phyloP scores from a whole-genome alignment of 1,140 invertebrate species.

The Neuroterus valhalla region DNA sequence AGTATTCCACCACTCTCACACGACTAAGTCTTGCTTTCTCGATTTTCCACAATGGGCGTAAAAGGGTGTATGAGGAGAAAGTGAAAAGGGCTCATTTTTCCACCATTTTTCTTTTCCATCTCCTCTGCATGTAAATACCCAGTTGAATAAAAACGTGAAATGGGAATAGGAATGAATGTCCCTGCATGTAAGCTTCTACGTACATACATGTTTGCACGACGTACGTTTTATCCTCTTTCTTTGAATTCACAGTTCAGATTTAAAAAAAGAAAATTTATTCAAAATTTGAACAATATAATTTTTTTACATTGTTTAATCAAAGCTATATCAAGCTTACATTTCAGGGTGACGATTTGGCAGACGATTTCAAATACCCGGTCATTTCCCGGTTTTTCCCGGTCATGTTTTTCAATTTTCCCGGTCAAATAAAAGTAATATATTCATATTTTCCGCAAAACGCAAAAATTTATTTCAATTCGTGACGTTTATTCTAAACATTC shows the following conservation, averaged over 20 bases:
- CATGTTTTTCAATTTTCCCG: no score
- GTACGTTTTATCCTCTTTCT: slow-evolving; percentile 6
- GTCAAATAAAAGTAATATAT: no score
- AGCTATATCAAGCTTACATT: not conserved
- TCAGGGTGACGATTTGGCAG: no score
- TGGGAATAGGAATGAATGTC: slow-evolving; percentile 17
- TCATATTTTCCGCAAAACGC: no score
- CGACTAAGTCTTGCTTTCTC: not conserved
- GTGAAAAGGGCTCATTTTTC: slow-evolving; percentile 27
- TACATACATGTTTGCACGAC: slow-evolving; percentile 14
- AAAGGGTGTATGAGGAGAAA: slow-evolving; percentile 1
- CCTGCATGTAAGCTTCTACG: slow-evolving; percentile 17
- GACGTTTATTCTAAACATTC: no score
- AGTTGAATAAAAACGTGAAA: slow-evolving; percentile 24
- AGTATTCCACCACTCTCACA: not conserved
- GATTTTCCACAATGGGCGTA: not conserved
- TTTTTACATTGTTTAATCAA: not conserved
- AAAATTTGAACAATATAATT: not conserved
- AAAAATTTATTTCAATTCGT: no score
- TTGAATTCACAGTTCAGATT: slow-evolving; percentile 14
- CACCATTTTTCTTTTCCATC: not conserved
- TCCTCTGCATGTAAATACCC: not conserved
- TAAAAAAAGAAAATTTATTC: slow-evolving; percentile 25
- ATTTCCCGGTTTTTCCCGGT: no score
- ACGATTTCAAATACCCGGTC: no score